These are phyloP conservation scores for Sebastes baramenuke DNA, from an alignment of 2,797 vertebrate genomes.

Conservation along the genomic window DNA sequence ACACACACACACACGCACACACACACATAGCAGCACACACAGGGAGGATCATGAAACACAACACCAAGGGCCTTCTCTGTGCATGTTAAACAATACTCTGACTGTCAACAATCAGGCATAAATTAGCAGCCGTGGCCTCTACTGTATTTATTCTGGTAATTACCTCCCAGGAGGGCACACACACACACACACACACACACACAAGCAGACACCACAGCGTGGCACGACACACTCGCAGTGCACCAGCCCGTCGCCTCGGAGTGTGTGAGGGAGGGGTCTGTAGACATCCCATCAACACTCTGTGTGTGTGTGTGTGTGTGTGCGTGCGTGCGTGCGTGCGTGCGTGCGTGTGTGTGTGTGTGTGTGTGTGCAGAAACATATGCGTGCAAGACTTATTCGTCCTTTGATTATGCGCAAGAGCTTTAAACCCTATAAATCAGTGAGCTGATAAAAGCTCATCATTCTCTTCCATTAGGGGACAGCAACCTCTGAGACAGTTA, in stretches of 20 bases:
- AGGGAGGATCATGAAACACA: slow-evolving; percentile 72
- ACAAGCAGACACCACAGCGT: slow-evolving; percentile 66
- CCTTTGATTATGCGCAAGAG: slow-evolving; percentile 69
- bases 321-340: not conserved
- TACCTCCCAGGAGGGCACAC: slow-evolving; percentile 84
- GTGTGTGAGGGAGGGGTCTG: slow-evolving; percentile 58
- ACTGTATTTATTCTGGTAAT: slow-evolving; percentile 89
- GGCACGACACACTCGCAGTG: slow-evolving; percentile 62
- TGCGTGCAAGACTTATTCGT: slow-evolving; percentile 55
- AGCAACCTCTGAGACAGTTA: slow-evolving; percentile 70
- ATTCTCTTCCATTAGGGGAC: slow-evolving; percentile 72
- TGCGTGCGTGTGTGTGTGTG: not conserved
- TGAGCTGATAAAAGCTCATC: slow-evolving; percentile 72
- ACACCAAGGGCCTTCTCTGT: slow-evolving; percentile 76
- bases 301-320: not conserved
- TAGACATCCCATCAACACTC: slow-evolving; percentile 60
- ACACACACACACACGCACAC: not conserved
- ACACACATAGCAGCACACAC: slow-evolving; percentile 15
- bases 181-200: slow-evolving; percentile 38
- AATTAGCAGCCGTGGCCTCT: slow-evolving; percentile 85
- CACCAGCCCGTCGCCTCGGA: slow-evolving; percentile 65
- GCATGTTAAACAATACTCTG: slow-evolving; percentile 86
- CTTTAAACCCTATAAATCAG: slow-evolving; percentile 66
- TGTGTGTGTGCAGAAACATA: slow-evolving; percentile 35
- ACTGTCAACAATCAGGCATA: slow-evolving; percentile 88